Evolutionary conservation across 1,140 invertebrate species (phyloP).

Genomic region (Olivierus martensii): DNA sequence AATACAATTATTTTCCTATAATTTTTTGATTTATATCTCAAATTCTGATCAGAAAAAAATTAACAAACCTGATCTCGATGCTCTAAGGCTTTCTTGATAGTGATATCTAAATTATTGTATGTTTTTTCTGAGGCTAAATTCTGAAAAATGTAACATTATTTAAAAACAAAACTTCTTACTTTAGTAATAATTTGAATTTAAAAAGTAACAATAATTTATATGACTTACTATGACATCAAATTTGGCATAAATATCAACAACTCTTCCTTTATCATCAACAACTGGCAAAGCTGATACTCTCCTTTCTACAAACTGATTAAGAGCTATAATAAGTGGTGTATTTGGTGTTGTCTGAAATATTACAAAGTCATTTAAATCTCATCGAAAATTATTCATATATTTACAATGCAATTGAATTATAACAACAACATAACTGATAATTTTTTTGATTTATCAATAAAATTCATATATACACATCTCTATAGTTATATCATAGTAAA

Average conservation of each 20-base stretch:
- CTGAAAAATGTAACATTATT: slow-evolving; percentile 41
- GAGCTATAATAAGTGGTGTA: slow-evolving; percentile 88
- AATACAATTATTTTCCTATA: no score
- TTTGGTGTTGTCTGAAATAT: slow-evolving; percentile 51
- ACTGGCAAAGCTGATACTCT: slow-evolving; percentile 92
- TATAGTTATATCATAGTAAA: no score
- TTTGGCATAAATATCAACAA: slow-evolving; percentile 98
- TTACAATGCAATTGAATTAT: no score
- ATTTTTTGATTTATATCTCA: no score
- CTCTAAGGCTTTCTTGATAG: slow-evolving; percentile 84
- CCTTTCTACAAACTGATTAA: slow-evolving; percentile 91
- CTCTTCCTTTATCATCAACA: slow-evolving; percentile 68
- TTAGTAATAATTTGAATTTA: neutral
- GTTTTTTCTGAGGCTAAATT: slow-evolving; percentile 98
- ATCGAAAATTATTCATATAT: slow-evolving; percentile 3
- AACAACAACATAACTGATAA: no score
- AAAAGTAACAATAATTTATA: neutral
- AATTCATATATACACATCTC: no score
- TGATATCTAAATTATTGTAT: slow-evolving; percentile 97
- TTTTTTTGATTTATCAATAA: no score
- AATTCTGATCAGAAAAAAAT: neutral
- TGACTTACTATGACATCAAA: slow-evolving; percentile 98
- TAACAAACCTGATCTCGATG: slow-evolving; percentile 58
- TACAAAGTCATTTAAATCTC: no score
- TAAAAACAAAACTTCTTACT: no score